These are phyloP conservation scores for Anorthoa munda DNA, from an alignment of 2,888 invertebrate species.

Conservation along the genomic window DNA sequence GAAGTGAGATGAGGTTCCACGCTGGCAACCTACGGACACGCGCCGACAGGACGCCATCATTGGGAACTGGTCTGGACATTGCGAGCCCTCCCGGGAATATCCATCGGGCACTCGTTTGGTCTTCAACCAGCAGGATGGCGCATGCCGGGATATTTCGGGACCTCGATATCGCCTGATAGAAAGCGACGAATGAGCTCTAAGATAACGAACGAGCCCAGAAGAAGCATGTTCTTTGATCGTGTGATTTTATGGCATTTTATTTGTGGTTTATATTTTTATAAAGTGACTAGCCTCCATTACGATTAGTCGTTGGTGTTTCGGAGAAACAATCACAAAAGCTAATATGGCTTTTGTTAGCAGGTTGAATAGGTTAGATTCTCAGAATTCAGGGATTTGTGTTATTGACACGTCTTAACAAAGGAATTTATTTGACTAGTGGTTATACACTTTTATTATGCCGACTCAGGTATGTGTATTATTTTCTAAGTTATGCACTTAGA, in stretches of 20 bases:
- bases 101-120: no score
- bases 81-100: no score
- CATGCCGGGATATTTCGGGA: neutral
- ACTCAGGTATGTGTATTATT: neutral
- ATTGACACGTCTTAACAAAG: neutral
- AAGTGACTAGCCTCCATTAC: neutral
- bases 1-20: no score
- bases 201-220: neutral
- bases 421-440: neutral
- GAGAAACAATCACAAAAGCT: constrained; percentile 1
- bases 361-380: neutral
- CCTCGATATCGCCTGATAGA: no score
- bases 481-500: no score
- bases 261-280: neutral
- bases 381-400: neutral
- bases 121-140: no score
- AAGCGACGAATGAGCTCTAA: neutral
- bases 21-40: no score
- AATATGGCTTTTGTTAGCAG: neutral
- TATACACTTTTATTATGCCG: neutral
- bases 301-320: neutral
- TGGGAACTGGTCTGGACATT: no score
- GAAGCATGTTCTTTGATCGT: neutral
- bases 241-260: neutral
- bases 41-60: no score